phyloP scores from a whole-genome alignment of 2,797 vertebrate species.

The Muscicapa striata region DNA sequence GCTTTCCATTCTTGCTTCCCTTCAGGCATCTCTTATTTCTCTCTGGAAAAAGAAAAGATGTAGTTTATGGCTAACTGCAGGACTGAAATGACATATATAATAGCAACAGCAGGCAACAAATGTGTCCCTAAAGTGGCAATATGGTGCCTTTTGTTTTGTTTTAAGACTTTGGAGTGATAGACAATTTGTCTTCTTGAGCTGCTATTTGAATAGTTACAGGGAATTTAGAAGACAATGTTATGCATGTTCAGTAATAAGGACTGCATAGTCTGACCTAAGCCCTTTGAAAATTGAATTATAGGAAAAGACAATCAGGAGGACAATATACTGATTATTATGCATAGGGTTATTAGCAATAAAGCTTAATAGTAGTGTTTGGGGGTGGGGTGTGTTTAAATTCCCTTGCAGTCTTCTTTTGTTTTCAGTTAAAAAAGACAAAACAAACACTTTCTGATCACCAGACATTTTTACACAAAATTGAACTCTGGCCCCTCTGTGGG shows the following conservation, averaged over 20 bases:
- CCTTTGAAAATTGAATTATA: constrained; percentile 13
- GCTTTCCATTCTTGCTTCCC: constrained; percentile 79
- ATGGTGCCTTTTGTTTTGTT: constrained; percentile 83
- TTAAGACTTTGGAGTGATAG: constrained; percentile 78
- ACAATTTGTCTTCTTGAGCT: constrained; percentile 77
- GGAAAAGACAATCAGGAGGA: constrained; percentile 6
- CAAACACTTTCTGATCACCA: neutral
- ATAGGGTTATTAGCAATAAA: neutral
- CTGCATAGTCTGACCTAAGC: constrained; percentile 23
- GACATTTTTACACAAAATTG: constrained; percentile 23
- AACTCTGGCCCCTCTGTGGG: constrained; percentile 38
- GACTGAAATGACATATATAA: constrained; percentile 84
- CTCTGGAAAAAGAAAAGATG: constrained; percentile 80
- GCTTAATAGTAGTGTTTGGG: neutral
- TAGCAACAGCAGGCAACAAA: constrained; percentile 84
- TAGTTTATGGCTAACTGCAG: constrained; percentile 83
- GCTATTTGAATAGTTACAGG: constrained; percentile 79
- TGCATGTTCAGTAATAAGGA: constrained; percentile 60
- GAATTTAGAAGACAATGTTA: constrained; percentile 75
- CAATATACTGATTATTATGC: constrained; percentile 17
- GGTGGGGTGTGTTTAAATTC: neutral
- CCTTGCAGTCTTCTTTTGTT: neutral
- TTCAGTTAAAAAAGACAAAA: constrained; percentile 27
- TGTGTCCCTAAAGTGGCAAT: constrained; percentile 83
- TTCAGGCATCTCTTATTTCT: constrained; percentile 82